These are phyloP conservation scores for Noctua janthina DNA, from an alignment of 2,888 invertebrate species.

Conservation along the genomic window DNA sequence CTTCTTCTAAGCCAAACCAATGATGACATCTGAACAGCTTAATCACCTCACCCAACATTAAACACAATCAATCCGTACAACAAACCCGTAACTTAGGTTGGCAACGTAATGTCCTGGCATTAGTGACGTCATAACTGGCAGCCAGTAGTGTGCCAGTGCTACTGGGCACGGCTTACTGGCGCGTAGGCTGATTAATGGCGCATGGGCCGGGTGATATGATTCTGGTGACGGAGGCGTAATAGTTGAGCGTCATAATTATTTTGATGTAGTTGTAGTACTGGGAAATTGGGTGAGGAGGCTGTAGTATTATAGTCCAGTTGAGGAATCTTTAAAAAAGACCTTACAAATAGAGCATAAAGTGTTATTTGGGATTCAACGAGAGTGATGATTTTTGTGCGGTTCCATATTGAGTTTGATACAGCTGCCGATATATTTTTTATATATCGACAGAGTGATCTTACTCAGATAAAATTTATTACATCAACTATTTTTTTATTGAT, in stretches of 20 bases:
- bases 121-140: slow-evolving; percentile 61
- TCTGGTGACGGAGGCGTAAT: slow-evolving; percentile 42
- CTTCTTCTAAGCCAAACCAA: background rate
- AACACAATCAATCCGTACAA: slow-evolving; percentile 36
- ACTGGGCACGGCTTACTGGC: slow-evolving; percentile 34
- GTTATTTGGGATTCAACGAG: background rate
- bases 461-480: no score
- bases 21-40: slow-evolving; percentile 39
- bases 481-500: no score
- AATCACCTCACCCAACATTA: slow-evolving; percentile 17
- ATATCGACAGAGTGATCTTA: no score
- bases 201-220: slow-evolving; percentile 51
- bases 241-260: slow-evolving; percentile 44
- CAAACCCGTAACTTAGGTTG: slow-evolving; percentile 45
- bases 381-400: background rate
- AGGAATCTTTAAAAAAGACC: background rate
- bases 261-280: slow-evolving; percentile 11
- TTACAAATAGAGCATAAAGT: background rate
- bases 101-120: slow-evolving; percentile 46
- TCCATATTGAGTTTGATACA: background rate
- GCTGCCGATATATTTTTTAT: no score
- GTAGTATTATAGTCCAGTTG: background rate
- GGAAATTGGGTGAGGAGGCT: background rate
- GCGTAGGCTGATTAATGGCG: slow-evolving; percentile 60
- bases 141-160: slow-evolving; percentile 26